Conservation (phyloP, 2,113 vertebrate species). For the Accipiter virgatus region DNA sequence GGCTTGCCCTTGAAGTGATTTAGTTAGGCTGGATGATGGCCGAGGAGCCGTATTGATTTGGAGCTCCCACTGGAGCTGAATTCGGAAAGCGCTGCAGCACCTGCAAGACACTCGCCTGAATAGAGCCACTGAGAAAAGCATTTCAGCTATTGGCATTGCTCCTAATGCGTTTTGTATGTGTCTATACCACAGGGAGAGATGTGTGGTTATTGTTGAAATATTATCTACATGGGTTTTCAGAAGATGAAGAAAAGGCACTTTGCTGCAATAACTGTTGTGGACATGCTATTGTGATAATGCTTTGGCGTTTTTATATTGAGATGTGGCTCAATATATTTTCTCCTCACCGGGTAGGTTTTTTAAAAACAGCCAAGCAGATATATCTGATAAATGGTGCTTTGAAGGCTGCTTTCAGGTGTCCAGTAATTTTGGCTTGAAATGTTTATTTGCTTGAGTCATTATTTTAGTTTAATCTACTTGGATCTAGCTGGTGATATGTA, state of each 20-base stretch:
- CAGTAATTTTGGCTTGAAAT: neutral
- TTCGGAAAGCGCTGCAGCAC: constrained; percentile 51
- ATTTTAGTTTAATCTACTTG: neutral
- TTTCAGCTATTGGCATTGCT: constrained; percentile 60
- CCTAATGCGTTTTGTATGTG: constrained; percentile 56
- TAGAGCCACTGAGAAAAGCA: constrained; percentile 45
- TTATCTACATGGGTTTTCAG: constrained; percentile 33
- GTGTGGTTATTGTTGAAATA: constrained; percentile 53
- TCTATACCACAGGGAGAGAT: constrained; percentile 45
- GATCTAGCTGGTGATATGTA: neutral
- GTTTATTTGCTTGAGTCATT: neutral
- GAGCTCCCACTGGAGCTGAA: constrained; percentile 62
- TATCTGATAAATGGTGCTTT: neutral
- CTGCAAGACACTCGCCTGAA: constrained; percentile 55
- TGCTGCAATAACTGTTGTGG: neutral
- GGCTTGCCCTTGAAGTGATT: constrained; percentile 65
- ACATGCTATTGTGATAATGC: neutral
- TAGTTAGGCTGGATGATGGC: constrained; percentile 49
- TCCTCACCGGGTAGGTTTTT: neutral
- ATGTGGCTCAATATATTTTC: neutral
- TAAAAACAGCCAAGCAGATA: neutral
- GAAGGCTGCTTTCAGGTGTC: neutral
- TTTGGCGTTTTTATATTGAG: neutral
- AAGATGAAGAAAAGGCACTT: constrained; percentile 43
- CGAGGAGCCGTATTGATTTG: constrained; percentile 57